Evolutionary conservation across 2,113 vertebrate genomes (phyloP).

Genomic region (Tinamus guttatus): DNA sequence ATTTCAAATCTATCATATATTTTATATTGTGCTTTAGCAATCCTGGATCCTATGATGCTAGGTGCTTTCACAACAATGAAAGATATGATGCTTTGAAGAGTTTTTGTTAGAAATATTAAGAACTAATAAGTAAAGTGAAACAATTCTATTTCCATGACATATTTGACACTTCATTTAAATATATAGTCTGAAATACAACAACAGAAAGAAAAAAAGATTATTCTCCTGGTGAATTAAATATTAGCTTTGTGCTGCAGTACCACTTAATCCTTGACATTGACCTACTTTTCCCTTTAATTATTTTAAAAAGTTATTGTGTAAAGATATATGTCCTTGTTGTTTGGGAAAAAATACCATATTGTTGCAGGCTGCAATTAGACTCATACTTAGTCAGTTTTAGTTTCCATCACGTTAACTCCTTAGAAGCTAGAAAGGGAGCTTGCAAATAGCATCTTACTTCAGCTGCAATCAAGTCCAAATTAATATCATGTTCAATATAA

Average conservation of each 20-base stretch:
- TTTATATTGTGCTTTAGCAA: neutral
- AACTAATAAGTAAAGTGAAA: neutral
- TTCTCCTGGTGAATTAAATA: constrained; percentile 24
- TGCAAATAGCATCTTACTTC: neutral
- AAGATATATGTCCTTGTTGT: constrained; percentile 61
- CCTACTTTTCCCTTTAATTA: constrained; percentile 72
- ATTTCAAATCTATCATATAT: neutral
- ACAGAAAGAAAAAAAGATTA: neutral
- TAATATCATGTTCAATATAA: neutral
- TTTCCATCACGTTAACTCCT: neutral
- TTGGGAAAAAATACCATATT: neutral
- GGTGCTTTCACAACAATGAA: neutral
- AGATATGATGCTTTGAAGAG: neutral
- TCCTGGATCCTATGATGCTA: neutral
- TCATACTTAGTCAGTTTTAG: neutral
- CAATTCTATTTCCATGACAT: neutral
- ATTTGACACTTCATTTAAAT: constrained; percentile 28
- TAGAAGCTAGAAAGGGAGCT: neutral
- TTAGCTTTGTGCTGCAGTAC: neutral
- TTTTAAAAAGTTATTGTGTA: constrained; percentile 69
- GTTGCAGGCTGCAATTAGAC: constrained; percentile 35
- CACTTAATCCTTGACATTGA: constrained; percentile 68
- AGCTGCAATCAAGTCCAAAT: neutral
- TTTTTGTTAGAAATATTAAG: neutral
- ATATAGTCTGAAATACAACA: neutral